Conservation (phyloP, 1,140 invertebrate genomes). For the Bactericera cockerelli region DNA sequence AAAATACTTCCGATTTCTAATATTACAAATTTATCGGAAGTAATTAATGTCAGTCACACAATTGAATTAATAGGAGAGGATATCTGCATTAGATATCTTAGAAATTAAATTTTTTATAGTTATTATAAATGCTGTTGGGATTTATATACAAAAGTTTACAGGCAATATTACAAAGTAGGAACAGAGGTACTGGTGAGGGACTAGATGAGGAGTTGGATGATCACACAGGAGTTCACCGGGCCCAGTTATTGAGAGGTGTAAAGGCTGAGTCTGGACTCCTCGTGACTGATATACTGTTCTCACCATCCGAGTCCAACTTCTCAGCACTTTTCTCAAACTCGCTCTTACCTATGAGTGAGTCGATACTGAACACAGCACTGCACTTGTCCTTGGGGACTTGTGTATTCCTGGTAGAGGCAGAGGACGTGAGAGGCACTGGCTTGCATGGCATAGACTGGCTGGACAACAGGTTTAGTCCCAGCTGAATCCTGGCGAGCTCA, state of each 20-base stretch:
- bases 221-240: slow-evolving; percentile 19
- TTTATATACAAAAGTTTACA: too few relatives aligned
- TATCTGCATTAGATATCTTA: too few relatives aligned
- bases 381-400: slow-evolving; percentile 16
- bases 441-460: slow-evolving; percentile 31
- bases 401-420: slow-evolving; percentile 20
- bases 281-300: slow-evolving; percentile 13
- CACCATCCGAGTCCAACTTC: slow-evolving; percentile 4
- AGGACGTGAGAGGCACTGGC: slow-evolving; percentile 32
- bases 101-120: too few relatives aligned
- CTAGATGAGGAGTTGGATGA: too few relatives aligned
- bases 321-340: neutral
- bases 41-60: too few relatives aligned
- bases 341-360: slow-evolving; percentile 34
- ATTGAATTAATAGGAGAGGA: too few relatives aligned
- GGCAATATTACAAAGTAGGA: too few relatives aligned
- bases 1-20: too few relatives aligned
- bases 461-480: slow-evolving; percentile 29
- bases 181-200: too few relatives aligned
- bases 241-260: slow-evolving; percentile 23
- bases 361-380: slow-evolving; percentile 35
- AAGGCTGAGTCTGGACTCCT: slow-evolving; percentile 23
- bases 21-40: too few relatives aligned
- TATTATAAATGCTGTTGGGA: too few relatives aligned
- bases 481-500: slow-evolving; percentile 32